Percentiles rank a stretch among this genome's conserved stretches.
phyloP scores from a whole-genome alignment of 2,113 vertebrate species.

The Gambusia affinis region DNA sequence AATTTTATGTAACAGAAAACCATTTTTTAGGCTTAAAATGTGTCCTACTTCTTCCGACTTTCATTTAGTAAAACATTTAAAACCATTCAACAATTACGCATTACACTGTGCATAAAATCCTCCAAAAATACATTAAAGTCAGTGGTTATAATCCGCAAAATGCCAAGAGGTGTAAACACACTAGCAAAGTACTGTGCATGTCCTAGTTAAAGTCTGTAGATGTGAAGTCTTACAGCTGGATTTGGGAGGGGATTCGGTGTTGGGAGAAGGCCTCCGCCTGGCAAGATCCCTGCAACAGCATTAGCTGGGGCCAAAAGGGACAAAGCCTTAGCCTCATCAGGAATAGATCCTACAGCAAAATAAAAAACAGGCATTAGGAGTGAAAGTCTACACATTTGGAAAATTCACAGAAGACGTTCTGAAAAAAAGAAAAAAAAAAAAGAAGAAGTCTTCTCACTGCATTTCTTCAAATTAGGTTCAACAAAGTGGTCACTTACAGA shows the following conservation, averaged over 20 bases:
- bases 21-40: too few species aligned
- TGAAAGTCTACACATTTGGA: slow-evolving; percentile 60
- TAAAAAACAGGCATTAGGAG: slow-evolving; percentile 70
- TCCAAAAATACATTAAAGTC: too few species aligned
- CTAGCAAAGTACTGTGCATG: background rate
- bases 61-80: too few species aligned
- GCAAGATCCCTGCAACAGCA: slow-evolving; percentile 96
- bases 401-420: slow-evolving; percentile 79
- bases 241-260: slow-evolving; percentile 91
- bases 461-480: slow-evolving; percentile 63
- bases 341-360: slow-evolving; percentile 97
- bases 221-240: slow-evolving; percentile 79
- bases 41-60: too few species aligned
- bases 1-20: background rate
- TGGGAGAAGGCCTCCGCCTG: slow-evolving; percentile 96
- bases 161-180: background rate
- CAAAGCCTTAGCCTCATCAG: slow-evolving; percentile 98
- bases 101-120: too few species aligned
- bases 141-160: background rate
- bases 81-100: too few species aligned
- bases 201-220: background rate
- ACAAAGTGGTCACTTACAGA: slow-evolving; percentile 69
- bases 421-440: slow-evolving; percentile 30
- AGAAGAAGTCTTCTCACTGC: slow-evolving; percentile 61
- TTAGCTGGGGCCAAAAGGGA: slow-evolving; percentile 98